A percentile compares a stretch with the other conserved stretches of the same genome.
These are phyloP conservation scores for Timandra comae DNA, from an alignment of 2,888 invertebrate species.

Conservation along the genomic window DNA sequence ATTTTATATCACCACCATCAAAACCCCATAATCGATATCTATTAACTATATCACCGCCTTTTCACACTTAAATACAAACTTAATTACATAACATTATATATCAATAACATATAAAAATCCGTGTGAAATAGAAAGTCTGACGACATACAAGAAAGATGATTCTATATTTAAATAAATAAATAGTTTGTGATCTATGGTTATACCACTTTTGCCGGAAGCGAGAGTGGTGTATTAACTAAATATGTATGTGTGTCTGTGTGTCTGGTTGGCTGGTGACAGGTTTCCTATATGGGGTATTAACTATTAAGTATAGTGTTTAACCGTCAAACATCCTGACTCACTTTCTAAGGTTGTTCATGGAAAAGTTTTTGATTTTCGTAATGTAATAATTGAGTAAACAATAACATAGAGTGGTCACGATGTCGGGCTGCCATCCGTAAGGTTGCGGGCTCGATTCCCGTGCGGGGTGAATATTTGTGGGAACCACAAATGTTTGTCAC, in stretches of 20 bases:
- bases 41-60: neutral
- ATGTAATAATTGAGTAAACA: too few species aligned
- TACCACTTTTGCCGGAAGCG: conserved; percentile 23
- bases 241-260: conserved; percentile 6
- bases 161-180: neutral
- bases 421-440: too few species aligned
- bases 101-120: neutral
- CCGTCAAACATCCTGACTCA: too few species aligned
- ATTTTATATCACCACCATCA: neutral
- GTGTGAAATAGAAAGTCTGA: neutral
- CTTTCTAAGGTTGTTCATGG: too few species aligned
- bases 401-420: neutral
- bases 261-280: neutral
- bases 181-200: neutral
- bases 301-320: too few species aligned
- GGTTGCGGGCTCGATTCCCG: too few species aligned
- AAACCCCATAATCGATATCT: neutral
- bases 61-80: neutral
- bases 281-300: neutral
- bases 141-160: neutral
- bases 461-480: too few species aligned
- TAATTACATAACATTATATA: neutral
- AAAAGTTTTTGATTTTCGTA: too few species aligned
- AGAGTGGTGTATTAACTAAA: conserved; percentile 21
- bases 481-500: too few species aligned